A percentile compares a stretch with the other conserved stretches of the same genome.
phyloP scores from a whole-genome alignment of 2,888 invertebrate genomes.

The Lasius platythorax region DNA sequence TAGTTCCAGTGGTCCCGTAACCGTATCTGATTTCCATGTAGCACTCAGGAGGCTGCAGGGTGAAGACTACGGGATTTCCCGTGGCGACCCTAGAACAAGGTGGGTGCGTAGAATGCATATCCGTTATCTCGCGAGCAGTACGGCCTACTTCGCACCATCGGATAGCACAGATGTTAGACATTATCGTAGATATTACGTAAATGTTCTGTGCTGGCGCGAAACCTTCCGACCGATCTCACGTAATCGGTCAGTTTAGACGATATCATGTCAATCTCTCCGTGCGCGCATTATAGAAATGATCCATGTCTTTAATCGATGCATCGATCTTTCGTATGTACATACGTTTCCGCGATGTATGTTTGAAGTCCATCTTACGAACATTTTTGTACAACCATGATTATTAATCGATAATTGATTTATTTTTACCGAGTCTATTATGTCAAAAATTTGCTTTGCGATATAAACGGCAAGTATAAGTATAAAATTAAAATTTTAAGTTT shows the following conservation, averaged over 20 bases:
- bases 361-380: background rate
- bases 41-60: constrained; percentile 96
- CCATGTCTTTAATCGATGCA: background rate
- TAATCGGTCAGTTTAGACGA: constrained; percentile 42
- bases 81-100: constrained; percentile 93
- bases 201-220: constrained; percentile 50
- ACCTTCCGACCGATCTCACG: constrained; percentile 39
- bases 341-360: background rate
- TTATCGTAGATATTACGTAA: constrained; percentile 53
- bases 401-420: background rate
- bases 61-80: constrained; percentile 97
- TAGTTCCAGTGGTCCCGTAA: constrained; percentile 94
- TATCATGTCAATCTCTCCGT: constrained; percentile 16
- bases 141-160: constrained; percentile 50
- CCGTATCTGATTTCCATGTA: constrained; percentile 98
- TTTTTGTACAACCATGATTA: background rate
- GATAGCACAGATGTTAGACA: constrained; percentile 45
- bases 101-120: constrained; percentile 52
- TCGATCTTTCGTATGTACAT: constrained; percentile 12
- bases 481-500: background rate
- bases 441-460: background rate
- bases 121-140: constrained; percentile 53
- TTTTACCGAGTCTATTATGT: background rate
- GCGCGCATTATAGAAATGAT: constrained; percentile 2
- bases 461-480: background rate